Percentiles rank a stretch among this genome's conserved stretches.
These are phyloP conservation scores for Plagodis dolabraria DNA, from an alignment of 2,888 invertebrate genomes.

Conservation along the genomic window DNA sequence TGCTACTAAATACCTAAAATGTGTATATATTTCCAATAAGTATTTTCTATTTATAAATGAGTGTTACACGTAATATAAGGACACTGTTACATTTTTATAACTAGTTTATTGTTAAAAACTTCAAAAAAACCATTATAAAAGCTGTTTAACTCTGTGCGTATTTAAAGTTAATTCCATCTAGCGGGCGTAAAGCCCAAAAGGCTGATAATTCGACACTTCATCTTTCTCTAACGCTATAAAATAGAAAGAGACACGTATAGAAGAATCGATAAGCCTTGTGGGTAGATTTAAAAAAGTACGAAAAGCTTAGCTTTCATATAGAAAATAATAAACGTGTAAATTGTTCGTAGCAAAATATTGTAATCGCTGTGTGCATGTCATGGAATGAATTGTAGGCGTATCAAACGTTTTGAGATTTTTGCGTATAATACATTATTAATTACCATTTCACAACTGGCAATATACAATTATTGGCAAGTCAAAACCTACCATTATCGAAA, in stretches of 20 bases:
- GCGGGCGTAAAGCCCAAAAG: conserved; percentile 45
- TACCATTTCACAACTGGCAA: conserved; percentile 33
- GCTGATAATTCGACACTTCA: conserved; percentile 18
- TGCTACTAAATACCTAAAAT: conserved; percentile 61
- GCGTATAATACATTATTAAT: conserved; percentile 48
- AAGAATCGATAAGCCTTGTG: conserved; percentile 18
- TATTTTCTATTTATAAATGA: conserved; percentile 49
- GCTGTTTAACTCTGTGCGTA: conserved; percentile 52
- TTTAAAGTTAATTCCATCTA: conserved; percentile 48
- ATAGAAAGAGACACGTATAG: conserved; percentile 26
- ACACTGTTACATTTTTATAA: conserved; percentile 39
- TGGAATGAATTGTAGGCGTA: conserved; percentile 76
- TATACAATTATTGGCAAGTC: conserved; percentile 30
- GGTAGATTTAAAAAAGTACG: conserved; percentile 27
- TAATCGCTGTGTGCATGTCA: conserved; percentile 58
- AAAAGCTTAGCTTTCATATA: conserved; percentile 69
- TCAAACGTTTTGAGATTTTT: conserved; percentile 51
- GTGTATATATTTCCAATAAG: conserved; percentile 50
- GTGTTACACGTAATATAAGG: conserved; percentile 45
- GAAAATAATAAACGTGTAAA: conserved; percentile 60
- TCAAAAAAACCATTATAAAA: conserved; percentile 46
- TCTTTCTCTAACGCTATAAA: conserved; percentile 24
- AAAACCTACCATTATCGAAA: conserved; percentile 3
- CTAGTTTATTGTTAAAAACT: conserved; percentile 47
- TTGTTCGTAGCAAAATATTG: conserved; percentile 76